Percentiles rank a stretch among this genome's conserved stretches.
Conservation (phyloP, 2,888 invertebrate species). For the Beris morrisii region DNA sequence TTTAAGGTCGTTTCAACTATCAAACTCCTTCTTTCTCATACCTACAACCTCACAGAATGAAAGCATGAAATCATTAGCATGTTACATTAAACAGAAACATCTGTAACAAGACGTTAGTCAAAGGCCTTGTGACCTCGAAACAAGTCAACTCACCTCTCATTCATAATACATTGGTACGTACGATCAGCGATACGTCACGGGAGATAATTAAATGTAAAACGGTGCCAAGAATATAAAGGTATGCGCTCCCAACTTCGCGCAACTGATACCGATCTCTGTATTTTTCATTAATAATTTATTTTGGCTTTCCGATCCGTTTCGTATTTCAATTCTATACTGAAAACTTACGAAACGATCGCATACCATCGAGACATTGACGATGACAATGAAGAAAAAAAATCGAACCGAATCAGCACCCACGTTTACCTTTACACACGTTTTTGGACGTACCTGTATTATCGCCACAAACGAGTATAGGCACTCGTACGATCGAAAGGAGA, state of each 20-base stretch:
- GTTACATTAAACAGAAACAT: too few species aligned
- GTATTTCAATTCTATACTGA: conserved; percentile 9
- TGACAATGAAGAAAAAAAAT: conserved; percentile 23
- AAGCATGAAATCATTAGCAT: too few species aligned
- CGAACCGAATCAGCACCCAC: conserved; percentile 34
- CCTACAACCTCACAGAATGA: too few species aligned
- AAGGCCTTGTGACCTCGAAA: conserved; percentile 22
- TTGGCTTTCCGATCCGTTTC: conserved; percentile 29
- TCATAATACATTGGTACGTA: conserved; percentile 20
- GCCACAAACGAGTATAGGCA: conserved; percentile 16
- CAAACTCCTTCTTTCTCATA: too few species aligned
- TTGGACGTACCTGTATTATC: neutral
- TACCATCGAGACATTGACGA: conserved; percentile 17
- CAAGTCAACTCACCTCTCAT: conserved; percentile 14
- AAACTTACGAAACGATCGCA: conserved; percentile 19
- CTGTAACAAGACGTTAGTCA: conserved; percentile 6
- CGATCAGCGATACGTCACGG: conserved; percentile 10
- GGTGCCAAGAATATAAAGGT: conserved; percentile 18
- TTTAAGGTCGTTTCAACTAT: too few species aligned
- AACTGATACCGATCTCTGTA: conserved; percentile 28
- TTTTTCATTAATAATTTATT: conserved; percentile 30
- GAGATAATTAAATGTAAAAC: conserved; percentile 18
- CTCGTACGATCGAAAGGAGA: conserved; percentile 1
- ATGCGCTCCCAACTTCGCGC: conserved; percentile 24
- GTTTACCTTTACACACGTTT: conserved; percentile 23